Percentiles rank a stretch among this genome's conserved stretches.
These are phyloP conservation scores for Cebus imitator DNA, from an alignment of 2,113 vertebrate genomes.

Conservation along the genomic window DNA sequence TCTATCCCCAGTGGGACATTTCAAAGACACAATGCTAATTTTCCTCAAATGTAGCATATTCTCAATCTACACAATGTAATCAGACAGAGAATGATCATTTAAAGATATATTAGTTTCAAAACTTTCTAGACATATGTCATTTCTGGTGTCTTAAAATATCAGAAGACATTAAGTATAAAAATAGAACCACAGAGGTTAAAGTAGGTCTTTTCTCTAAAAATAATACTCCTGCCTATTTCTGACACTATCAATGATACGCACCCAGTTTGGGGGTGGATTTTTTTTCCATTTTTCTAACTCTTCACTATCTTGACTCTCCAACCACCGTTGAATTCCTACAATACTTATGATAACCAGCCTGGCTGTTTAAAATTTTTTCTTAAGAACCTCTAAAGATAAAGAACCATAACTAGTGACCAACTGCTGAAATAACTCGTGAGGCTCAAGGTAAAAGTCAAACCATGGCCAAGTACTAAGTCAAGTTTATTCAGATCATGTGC, in stretches of 20 bases:
- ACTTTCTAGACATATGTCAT: slow-evolving; percentile 38
- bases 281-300: not conserved
- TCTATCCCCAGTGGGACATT: not conserved
- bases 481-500: not conserved
- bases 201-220: not conserved
- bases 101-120: slow-evolving; percentile 48
- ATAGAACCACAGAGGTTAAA: not conserved
- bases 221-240: not conserved
- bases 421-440: not conserved
- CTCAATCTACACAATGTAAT: slow-evolving; percentile 49
- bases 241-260: not conserved
- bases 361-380: not conserved
- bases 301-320: not conserved
- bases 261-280: not conserved
- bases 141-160: not conserved
- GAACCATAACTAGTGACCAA: not conserved
- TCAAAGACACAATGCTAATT: slow-evolving; percentile 34
- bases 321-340: not conserved
- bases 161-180: not conserved
- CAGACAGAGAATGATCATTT: slow-evolving; percentile 56
- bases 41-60: slow-evolving; percentile 50
- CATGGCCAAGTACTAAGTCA: not conserved
- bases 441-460: not conserved
- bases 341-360: not conserved
- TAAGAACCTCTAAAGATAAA: not conserved